phyloP scores from a whole-genome alignment of 1,140 invertebrate genomes.

The Drosophila biarmipes region DNA sequence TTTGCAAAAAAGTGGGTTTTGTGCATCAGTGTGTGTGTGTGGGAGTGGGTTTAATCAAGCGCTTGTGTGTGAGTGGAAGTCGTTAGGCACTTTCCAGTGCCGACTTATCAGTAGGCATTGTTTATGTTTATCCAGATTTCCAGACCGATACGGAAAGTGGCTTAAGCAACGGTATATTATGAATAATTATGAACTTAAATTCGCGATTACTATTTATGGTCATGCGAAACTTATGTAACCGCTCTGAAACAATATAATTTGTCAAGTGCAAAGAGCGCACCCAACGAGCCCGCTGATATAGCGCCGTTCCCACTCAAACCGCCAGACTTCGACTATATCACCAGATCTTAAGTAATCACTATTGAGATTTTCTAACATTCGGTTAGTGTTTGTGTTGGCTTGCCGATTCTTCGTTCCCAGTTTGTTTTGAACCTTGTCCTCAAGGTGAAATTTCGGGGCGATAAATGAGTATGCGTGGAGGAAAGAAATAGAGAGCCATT shows the following conservation, averaged over 20 bases:
- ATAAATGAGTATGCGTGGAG: constrained; percentile 39
- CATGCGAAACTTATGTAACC: constrained; percentile 67
- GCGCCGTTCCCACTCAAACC: constrained; percentile 26
- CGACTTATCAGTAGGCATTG: constrained; percentile 66
- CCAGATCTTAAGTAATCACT: constrained; percentile 64
- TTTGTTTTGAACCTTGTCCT: constrained; percentile 70
- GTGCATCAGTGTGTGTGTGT: not conserved
- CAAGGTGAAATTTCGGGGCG: constrained; percentile 60
- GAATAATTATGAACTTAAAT: constrained; percentile 30
- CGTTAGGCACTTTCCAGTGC: constrained; percentile 37
- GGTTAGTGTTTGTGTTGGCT: constrained; percentile 16
- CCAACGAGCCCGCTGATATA: constrained; percentile 33
- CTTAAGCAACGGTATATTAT: constrained; percentile 8
- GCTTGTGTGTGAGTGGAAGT: constrained; percentile 17
- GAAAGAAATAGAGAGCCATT: constrained; percentile 10
- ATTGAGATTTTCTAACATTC: constrained; percentile 32
- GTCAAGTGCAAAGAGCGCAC: constrained; percentile 58
- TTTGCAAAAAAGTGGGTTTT: not conserved
- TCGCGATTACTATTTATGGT: constrained; percentile 35
- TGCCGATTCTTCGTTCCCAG: constrained; percentile 24
- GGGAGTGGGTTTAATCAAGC: constrained; percentile 11
- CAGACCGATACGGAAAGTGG: constrained; percentile 15
- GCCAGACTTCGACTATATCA: constrained; percentile 44
- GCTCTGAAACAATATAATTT: constrained; percentile 33
- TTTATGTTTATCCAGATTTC: constrained; percentile 68